These are phyloP conservation scores for Eristalis tenax DNA, from an alignment of 2,888 invertebrate species.

Conservation along the genomic window DNA sequence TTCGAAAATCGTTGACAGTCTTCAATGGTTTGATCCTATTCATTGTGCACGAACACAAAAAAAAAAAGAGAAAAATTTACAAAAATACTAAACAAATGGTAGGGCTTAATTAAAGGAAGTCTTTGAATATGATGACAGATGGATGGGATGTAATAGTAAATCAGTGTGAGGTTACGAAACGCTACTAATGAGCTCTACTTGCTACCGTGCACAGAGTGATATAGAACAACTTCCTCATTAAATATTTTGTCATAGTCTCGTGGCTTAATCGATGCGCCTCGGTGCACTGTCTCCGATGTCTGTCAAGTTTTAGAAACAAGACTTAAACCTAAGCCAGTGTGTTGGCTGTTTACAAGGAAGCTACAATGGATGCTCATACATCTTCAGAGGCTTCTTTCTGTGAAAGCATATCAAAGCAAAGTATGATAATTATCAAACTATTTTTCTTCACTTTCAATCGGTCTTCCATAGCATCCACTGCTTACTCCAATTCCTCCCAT, in stretches of 20 bases:
- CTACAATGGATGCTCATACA: background rate
- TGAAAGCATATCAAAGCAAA: background rate
- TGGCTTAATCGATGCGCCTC: background rate
- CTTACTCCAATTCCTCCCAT: background rate
- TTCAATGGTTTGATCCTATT: too few relatives aligned
- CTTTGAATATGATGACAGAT: background rate
- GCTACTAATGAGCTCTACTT: background rate
- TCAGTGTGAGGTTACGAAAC: background rate
- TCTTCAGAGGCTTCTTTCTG: background rate
- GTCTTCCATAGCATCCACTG: background rate
- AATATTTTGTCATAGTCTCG: background rate
- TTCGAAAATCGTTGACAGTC: too few relatives aligned
- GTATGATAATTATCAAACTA: background rate
- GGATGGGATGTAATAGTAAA: background rate
- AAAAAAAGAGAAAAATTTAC: too few relatives aligned
- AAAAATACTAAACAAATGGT: too few relatives aligned
- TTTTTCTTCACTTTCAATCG: conserved; percentile 1
- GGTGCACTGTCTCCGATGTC: background rate
- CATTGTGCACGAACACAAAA: too few relatives aligned
- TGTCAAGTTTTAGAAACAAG: background rate
- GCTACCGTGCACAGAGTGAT: background rate
- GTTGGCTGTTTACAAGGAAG: background rate
- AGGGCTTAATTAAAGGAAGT: background rate
- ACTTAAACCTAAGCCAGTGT: background rate
- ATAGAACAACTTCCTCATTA: background rate